These are phyloP conservation scores for Stomatorhinus walkeri DNA, from an alignment of 2,797 vertebrate species.

Conservation along the genomic window DNA sequence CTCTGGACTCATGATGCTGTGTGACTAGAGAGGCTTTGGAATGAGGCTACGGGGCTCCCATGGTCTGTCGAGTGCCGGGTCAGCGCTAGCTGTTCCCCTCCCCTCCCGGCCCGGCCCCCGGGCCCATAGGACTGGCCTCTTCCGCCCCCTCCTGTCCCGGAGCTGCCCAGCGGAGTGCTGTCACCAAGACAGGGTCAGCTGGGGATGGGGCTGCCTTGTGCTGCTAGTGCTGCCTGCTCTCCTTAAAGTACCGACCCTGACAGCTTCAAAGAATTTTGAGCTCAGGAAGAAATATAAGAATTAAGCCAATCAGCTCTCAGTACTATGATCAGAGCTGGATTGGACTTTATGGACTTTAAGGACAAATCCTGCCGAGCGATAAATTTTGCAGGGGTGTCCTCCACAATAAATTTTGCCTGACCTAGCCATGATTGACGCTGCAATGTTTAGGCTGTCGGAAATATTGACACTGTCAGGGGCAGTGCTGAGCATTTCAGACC, in stretches of 20 bases:
- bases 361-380: not conserved
- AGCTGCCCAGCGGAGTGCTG: not conserved
- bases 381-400: not conserved
- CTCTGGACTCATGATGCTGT: constrained; percentile 25
- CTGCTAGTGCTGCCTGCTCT: not conserved
- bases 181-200: constrained; percentile 9
- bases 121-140: constrained; percentile 37
- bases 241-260: not conserved
- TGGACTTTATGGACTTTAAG: not conserved
- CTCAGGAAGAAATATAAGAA: not conserved
- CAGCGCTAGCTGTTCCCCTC: constrained; percentile 53
- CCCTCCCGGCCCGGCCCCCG: constrained; percentile 50
- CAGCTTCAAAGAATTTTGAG: constrained; percentile 17
- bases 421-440: not conserved
- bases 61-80: constrained; percentile 55
- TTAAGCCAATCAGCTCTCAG: constrained; percentile 2
- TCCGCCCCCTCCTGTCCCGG: constrained; percentile 19
- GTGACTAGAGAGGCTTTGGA: constrained; percentile 38
- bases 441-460: not conserved
- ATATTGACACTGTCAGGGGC: not conserved
- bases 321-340: not conserved
- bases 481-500: not conserved
- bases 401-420: not conserved
- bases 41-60: constrained; percentile 54
- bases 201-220: constrained; percentile 41